Percentiles rank a stretch among this genome's conserved stretches.
These are phyloP conservation scores for Picathartes gymnocephalus DNA, from an alignment of 2,113 vertebrate species.

Conservation along the genomic window DNA sequence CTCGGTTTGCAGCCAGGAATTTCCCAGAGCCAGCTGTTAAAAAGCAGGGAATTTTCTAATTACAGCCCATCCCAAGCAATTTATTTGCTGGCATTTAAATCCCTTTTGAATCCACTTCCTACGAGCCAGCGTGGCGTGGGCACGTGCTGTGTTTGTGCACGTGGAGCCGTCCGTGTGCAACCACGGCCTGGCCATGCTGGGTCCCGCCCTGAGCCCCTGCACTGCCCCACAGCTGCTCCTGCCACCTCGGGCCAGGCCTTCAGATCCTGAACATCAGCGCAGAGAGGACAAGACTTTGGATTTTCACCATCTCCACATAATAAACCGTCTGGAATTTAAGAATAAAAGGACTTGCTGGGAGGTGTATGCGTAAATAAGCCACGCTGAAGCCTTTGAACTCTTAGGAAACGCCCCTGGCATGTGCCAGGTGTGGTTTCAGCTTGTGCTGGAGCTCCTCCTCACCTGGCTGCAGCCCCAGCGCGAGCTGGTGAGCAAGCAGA, in stretches of 20 bases:
- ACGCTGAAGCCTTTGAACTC: constrained; percentile 40
- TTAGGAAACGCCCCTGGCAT: constrained; percentile 7
- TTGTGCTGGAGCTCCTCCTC: not conserved
- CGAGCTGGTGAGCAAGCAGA: not conserved
- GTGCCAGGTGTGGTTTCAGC: constrained; percentile 22
- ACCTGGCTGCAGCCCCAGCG: not conserved
- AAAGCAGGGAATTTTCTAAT: not conserved
- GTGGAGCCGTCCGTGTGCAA: accelerated
- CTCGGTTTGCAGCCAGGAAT: not conserved
- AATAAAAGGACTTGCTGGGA: constrained; percentile 47
- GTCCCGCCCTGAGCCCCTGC: not conserved
- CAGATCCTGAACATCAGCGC: not conserved
- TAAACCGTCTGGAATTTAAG: constrained; percentile 26
- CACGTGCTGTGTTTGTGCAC: not conserved
- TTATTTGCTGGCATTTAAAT: not conserved
- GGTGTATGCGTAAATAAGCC: constrained; percentile 21
- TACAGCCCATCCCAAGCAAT: not conserved
- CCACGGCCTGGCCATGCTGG: accelerated
- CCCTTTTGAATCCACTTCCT: not conserved
- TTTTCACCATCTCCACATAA: not conserved
- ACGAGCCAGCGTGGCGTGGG: accelerated
- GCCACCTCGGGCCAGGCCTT: not conserved
- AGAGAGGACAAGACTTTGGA: not conserved
- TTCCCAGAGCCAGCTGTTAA: not conserved
- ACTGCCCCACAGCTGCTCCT: not conserved